Evolutionary conservation across 2,888 invertebrate genomes (phyloP).

Genomic region (Serripes groenlandicus): DNA sequence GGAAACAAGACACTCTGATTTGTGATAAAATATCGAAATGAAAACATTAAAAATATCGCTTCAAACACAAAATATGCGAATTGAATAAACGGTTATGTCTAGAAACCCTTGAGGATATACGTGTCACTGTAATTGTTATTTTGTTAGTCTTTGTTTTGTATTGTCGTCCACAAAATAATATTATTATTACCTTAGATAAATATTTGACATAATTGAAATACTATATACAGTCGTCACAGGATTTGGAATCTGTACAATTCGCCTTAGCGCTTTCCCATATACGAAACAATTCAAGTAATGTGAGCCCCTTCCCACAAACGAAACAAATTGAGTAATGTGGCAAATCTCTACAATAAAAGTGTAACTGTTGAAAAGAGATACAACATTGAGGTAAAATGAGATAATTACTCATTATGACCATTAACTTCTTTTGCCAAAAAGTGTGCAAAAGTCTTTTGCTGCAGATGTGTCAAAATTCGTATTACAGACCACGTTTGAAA

Average conservation of each 20-base stretch:
- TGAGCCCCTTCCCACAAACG: no score
- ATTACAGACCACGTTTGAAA: no score
- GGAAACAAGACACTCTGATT: neutral
- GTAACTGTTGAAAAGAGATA: neutral
- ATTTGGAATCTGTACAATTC: neutral
- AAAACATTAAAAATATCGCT: no score
- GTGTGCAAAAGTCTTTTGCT: neutral
- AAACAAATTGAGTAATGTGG: no score
- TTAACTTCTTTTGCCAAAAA: neutral
- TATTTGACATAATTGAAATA: slow-evolving; percentile 24
- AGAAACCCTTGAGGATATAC: slow-evolving; percentile 2
- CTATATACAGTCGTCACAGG: slow-evolving; percentile 6
- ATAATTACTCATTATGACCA: neutral
- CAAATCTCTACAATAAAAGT: no score
- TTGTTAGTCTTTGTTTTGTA: slow-evolving; percentile 19
- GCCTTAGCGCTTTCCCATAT: no score
- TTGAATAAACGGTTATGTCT: neutral
- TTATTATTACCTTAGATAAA: slow-evolving; percentile 5
- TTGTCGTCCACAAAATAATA: slow-evolving; percentile 23
- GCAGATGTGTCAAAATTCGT: neutral
- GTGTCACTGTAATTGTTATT: slow-evolving; percentile 21
- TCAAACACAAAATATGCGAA: no score
- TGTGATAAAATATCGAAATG: no score
- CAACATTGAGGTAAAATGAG: neutral
- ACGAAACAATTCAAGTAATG: no score